These are phyloP conservation scores for Pantherophis alleghaniensis DNA, from an alignment of 2,797 vertebrate genomes.

Conservation along the genomic window DNA sequence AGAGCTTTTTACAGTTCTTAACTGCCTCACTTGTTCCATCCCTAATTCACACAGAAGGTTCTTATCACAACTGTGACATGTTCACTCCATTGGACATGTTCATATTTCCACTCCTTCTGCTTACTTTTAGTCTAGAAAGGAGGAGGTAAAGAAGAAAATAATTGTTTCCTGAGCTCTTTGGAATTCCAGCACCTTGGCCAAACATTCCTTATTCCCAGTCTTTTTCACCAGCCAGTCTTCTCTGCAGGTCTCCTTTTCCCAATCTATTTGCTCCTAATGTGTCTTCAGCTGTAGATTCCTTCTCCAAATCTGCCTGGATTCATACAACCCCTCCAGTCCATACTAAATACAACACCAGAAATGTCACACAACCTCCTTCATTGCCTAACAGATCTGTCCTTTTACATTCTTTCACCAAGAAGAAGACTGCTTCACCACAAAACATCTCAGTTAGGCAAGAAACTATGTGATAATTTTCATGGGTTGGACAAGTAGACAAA, in stretches of 20 bases:
- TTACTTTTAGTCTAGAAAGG: background rate
- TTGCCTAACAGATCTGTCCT: background rate
- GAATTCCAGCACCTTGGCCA: background rate
- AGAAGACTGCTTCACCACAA: background rate
- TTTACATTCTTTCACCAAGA: background rate
- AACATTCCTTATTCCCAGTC: background rate
- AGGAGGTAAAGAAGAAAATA: background rate
- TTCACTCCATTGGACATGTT: background rate
- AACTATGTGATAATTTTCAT: background rate
- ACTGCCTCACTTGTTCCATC: too few species aligned
- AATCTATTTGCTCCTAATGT: background rate
- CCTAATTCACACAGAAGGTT: too few species aligned
- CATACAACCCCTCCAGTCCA: background rate
- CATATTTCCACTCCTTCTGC: background rate
- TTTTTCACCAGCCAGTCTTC: background rate
- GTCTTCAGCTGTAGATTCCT: background rate
- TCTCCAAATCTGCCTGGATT: background rate
- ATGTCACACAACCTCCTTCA: background rate
- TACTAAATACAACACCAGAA: too few species aligned
- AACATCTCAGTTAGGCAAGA: background rate
- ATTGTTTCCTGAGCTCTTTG: background rate
- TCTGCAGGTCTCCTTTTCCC: background rate
- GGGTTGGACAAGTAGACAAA: background rate
- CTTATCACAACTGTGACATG: too few species aligned
- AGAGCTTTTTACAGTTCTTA: too few species aligned